These are phyloP conservation scores for Stichopus chloronotus DNA, from an alignment of 35 echinoderm and acorn worm species.

Conservation along the genomic window DNA sequence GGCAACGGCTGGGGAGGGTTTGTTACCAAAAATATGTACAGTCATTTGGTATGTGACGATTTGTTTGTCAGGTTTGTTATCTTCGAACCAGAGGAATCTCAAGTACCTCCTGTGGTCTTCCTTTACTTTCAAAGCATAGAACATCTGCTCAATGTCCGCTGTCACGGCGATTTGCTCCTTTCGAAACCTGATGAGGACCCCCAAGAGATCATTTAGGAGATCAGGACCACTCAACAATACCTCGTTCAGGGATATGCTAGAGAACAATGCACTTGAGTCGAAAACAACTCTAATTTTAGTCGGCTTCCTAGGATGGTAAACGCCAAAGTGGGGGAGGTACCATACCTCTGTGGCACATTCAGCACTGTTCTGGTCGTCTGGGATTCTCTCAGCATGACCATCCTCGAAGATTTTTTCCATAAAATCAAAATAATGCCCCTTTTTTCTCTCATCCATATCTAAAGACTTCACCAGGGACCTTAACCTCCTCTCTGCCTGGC, in stretches of 20 bases:
- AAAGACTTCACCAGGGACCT: constrained; percentile 18
- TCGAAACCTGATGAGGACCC: constrained; percentile 67
- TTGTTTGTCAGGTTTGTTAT: constrained; percentile 37
- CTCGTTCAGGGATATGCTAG: constrained; percentile 39
- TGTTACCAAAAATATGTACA: constrained; percentile 67
- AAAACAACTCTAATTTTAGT: constrained; percentile 72
- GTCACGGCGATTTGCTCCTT: constrained; percentile 1
- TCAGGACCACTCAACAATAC: constrained; percentile 36
- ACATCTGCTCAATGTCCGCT: constrained; percentile 61
- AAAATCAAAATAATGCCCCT: constrained; percentile 61
- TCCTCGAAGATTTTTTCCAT: constrained; percentile 64
- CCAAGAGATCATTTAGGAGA: constrained; percentile 38
- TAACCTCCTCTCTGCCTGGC: constrained; percentile 13
- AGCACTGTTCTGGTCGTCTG: not conserved
- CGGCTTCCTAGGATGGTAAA: constrained; percentile 78
- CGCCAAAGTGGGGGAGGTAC: constrained; percentile 80
- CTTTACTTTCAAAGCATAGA: constrained; percentile 48
- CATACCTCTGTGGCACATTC: constrained; percentile 6
- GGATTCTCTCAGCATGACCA: constrained; percentile 28
- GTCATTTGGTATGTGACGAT: constrained; percentile 52
- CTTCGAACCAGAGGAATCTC: constrained; percentile 63
- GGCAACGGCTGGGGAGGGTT: constrained; percentile 60
- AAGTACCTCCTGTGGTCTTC: constrained; percentile 39
- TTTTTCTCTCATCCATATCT: constrained; percentile 11
- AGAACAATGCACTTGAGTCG: constrained; percentile 70